Evolutionary conservation across 2,888 invertebrate species (phyloP).

Genomic region (Tetragnatha montana): DNA sequence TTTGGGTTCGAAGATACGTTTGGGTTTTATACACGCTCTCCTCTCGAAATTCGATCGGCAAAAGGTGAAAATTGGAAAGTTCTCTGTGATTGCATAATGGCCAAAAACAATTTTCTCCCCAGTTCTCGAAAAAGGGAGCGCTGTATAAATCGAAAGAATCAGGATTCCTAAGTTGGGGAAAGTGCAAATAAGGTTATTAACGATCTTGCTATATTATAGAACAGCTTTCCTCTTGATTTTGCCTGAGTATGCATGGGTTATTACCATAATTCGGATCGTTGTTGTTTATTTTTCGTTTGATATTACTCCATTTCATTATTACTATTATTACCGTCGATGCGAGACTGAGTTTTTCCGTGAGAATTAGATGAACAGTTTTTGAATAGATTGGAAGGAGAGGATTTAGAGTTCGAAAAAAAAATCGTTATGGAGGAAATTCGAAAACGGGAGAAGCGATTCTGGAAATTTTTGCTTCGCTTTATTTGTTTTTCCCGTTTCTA

Average conservation of each 20-base stretch:
- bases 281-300: conserved; percentile 32
- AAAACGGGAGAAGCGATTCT: not conserved
- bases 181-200: conserved; percentile 59
- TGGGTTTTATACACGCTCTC: conserved; percentile 42
- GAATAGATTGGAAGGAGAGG: conserved; percentile 26
- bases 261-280: conserved; percentile 48
- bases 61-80: conserved; percentile 56
- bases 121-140: not conserved
- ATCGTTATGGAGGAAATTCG: not conserved
- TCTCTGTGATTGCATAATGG: conserved; percentile 63
- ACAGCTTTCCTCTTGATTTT: not conserved
- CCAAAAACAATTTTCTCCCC: conserved; percentile 60
- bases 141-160: conserved; percentile 40
- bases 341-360: conserved; percentile 18
- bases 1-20: conserved; percentile 25
- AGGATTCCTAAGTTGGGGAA: conserved; percentile 11
- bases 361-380: conserved; percentile 53
- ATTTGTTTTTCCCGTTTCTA: not conserved
- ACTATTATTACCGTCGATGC: conserved; percentile 23
- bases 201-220: conserved; percentile 10
- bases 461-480: not conserved
- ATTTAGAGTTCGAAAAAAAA: not conserved
- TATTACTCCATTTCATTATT: conserved; percentile 36
- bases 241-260: conserved; percentile 15
- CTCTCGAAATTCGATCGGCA: conserved; percentile 56